Evolutionary conservation across 2,888 invertebrate genomes (phyloP).

Genomic region (Apotomis capreana): DNA sequence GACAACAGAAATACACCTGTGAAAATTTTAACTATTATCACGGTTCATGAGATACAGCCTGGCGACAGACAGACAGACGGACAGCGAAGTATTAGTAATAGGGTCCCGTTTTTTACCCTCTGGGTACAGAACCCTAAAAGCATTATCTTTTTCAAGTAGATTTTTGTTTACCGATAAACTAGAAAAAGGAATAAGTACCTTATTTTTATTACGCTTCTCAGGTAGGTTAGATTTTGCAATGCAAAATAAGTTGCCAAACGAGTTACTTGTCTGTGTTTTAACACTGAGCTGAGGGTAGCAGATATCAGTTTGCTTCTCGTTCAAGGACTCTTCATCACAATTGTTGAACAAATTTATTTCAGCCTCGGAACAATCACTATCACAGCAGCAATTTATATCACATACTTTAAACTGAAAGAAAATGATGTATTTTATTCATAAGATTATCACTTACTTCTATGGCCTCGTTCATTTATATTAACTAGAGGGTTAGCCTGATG

Average conservation of each 20-base stretch:
- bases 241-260: constrained; percentile 66
- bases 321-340: constrained; percentile 72
- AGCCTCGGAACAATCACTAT: constrained; percentile 86
- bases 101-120: too few species aligned
- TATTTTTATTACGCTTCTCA: constrained; percentile 53
- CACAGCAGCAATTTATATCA: constrained; percentile 94
- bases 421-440: constrained; percentile 27
- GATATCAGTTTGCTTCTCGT: constrained; percentile 49
- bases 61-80: too few species aligned
- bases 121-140: too few species aligned
- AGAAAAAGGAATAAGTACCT: constrained; percentile 48
- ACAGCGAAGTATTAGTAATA: too few species aligned
- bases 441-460: too few species aligned
- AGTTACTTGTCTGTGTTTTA: constrained; percentile 45
- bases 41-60: too few species aligned
- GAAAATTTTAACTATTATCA: too few species aligned
- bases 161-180: too few species aligned
- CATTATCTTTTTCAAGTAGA: too few species aligned
- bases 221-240: constrained; percentile 72
- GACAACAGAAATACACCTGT: too few species aligned
- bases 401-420: constrained; percentile 84
- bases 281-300: constrained; percentile 51
- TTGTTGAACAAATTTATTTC: constrained; percentile 84
- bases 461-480: too few species aligned
- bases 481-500: too few species aligned